Evolutionary conservation across 2,888 invertebrate species (phyloP).

Genomic region (Deroplatys truncata): DNA sequence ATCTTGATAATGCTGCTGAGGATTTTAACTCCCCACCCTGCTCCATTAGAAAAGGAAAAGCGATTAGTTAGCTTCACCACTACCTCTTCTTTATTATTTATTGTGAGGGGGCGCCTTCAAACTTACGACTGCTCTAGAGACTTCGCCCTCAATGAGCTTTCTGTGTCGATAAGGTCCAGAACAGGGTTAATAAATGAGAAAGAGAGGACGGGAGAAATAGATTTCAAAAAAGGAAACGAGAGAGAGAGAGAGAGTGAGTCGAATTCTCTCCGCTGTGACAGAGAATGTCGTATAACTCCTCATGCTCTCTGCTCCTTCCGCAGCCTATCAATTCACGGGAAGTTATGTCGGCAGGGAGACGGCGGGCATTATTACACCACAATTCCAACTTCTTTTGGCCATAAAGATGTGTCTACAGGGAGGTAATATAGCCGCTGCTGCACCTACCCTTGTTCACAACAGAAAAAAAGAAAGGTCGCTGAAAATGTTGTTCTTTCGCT

Average conservation of each 20-base stretch:
- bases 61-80: neutral
- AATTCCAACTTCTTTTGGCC: neutral
- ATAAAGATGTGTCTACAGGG: slow-evolving; percentile 11
- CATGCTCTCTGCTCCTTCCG: neutral
- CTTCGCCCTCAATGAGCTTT: neutral
- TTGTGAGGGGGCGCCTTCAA: neutral
- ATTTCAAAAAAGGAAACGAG: neutral
- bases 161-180: neutral
- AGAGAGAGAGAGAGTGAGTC: neutral
- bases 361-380: neutral
- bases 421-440: slow-evolving; percentile 2
- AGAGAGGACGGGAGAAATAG: neutral
- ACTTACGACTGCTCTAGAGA: neutral
- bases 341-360: neutral
- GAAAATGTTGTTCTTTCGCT: neutral
- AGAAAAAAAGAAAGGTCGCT: neutral
- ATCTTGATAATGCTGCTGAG: too few relatives aligned
- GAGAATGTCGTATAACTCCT: neutral
- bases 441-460: neutral
- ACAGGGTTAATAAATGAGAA: neutral
- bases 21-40: too few relatives aligned
- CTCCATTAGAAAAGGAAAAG: neutral
- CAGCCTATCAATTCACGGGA: neutral
- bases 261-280: neutral
- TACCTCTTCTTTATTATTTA: neutral